Evolutionary conservation across 2,113 vertebrate genomes (phyloP).

Genomic region (Nerophis lumbriciformis): DNA sequence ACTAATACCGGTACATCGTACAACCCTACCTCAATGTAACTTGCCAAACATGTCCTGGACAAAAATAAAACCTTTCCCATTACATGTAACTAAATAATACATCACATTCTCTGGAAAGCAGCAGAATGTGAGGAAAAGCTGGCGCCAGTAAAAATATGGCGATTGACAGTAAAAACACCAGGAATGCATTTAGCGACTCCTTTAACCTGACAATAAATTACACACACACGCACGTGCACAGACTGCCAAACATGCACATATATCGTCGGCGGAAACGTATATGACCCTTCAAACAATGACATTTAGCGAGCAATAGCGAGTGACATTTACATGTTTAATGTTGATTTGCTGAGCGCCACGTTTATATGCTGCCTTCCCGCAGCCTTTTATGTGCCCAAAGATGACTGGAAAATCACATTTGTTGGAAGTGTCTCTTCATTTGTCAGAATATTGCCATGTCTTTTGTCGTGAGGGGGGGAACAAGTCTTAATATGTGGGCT

Average conservation of each 20-base stretch:
- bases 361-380: slow-evolving; percentile 5
- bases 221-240: not conserved
- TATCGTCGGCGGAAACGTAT: not conserved
- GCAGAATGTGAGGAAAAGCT: slow-evolving; percentile 3
- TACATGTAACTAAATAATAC: slow-evolving; percentile 4
- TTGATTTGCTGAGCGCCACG: slow-evolving; percentile 8
- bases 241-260: not conserved
- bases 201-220: slow-evolving; percentile 5
- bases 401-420: not conserved
- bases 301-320: slow-evolving; percentile 13
- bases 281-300: slow-evolving; percentile 11
- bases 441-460: slow-evolving; percentile 1
- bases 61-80: too few species aligned
- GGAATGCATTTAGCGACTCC: slow-evolving; percentile 10
- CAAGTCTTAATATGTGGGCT: too few species aligned
- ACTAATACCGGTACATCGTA: too few species aligned
- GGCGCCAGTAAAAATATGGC: slow-evolving; percentile 13
- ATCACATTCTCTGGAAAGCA: slow-evolving; percentile 12
- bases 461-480: too few species aligned
- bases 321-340: slow-evolving; percentile 34
- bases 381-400: not conserved
- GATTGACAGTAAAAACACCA: slow-evolving; percentile 13
- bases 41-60: too few species aligned
- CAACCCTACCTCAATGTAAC: too few species aligned
- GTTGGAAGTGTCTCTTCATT: not conserved